These are phyloP conservation scores for Leucoraja ocellata DNA, from an alignment of 2,797 vertebrate genomes.

Conservation along the genomic window DNA sequence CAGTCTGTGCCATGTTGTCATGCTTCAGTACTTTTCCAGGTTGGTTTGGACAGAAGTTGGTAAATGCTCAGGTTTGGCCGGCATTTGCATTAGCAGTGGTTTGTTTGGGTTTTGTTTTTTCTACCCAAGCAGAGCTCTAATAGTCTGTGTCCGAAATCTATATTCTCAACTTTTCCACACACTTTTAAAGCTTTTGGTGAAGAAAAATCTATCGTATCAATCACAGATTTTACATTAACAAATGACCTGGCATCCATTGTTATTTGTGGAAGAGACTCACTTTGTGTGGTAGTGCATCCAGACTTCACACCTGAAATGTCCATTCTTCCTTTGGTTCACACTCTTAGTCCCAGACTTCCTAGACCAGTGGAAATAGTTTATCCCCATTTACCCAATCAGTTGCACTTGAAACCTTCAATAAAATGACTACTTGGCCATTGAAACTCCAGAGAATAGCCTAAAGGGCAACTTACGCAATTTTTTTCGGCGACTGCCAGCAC, in stretches of 20 bases:
- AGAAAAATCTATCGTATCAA: not conserved
- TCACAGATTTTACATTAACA: not conserved
- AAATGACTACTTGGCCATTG: not conserved
- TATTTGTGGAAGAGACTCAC: not conserved
- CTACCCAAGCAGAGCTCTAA: too few relatives aligned
- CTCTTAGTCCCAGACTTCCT: not conserved
- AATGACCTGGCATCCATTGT: not conserved
- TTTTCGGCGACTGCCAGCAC: too few relatives aligned
- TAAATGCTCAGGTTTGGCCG: too few relatives aligned
- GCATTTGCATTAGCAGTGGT: too few relatives aligned
- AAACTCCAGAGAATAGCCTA: not conserved
- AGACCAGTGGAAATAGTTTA: not conserved
- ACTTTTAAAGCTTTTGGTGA: not conserved
- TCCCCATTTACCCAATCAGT: not conserved
- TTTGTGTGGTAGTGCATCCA: not conserved
- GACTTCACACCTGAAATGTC: not conserved
- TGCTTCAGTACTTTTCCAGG: too few relatives aligned
- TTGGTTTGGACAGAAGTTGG: too few relatives aligned
- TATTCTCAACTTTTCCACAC: not conserved
- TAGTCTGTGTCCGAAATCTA: not conserved
- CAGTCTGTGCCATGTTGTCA: too few relatives aligned
- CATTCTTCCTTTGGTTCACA: not conserved
- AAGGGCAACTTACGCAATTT: too few relatives aligned
- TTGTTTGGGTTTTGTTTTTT: too few relatives aligned
- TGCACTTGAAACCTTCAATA: not conserved